A percentile compares a stretch with the other conserved stretches of the same genome.
Conservation (phyloP, 2,113 vertebrate genomes). For the Archocentrus centrarchus region DNA sequence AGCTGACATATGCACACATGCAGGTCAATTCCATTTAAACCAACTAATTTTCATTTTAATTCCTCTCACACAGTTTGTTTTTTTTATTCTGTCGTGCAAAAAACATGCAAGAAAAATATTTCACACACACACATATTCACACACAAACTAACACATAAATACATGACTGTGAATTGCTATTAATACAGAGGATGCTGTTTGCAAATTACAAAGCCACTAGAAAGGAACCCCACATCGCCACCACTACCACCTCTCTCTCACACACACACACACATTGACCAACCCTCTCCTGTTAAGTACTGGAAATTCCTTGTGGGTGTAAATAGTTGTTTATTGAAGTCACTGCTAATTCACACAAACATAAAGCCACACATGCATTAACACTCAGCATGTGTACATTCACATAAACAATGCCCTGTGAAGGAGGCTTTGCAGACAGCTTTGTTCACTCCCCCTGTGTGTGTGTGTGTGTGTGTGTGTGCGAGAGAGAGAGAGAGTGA, state of each 20-base stretch:
- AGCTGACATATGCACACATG: not conserved
- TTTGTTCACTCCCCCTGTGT: not conserved
- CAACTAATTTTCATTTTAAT: not conserved
- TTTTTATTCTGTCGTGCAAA: not conserved
- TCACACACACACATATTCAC: not conserved
- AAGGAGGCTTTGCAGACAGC: conserved; percentile 10
- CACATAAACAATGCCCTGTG: not conserved
- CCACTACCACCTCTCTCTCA: not conserved
- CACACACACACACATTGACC: conserved; percentile 7
- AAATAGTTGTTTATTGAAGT: conserved; percentile 86
- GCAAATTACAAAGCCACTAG: not conserved
- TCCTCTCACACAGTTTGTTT: not conserved
- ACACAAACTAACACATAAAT: not conserved
- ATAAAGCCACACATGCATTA: not conserved
- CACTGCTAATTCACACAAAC: conserved; percentile 11
- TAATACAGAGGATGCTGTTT: conserved; percentile 8
- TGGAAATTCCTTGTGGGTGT: conserved; percentile 92
- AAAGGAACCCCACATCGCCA: conserved; percentile 12
- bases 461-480: not conserved
- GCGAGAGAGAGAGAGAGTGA: not conserved
- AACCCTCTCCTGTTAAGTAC: conserved; percentile 88
- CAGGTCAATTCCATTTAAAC: not conserved
- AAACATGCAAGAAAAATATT: not conserved
- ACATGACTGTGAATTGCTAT: not conserved
- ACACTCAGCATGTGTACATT: conserved; percentile 18